Base-by-base conservation (phyloP, 2,113 vertebrate genomes). In the Cairina moschata region DNA sequence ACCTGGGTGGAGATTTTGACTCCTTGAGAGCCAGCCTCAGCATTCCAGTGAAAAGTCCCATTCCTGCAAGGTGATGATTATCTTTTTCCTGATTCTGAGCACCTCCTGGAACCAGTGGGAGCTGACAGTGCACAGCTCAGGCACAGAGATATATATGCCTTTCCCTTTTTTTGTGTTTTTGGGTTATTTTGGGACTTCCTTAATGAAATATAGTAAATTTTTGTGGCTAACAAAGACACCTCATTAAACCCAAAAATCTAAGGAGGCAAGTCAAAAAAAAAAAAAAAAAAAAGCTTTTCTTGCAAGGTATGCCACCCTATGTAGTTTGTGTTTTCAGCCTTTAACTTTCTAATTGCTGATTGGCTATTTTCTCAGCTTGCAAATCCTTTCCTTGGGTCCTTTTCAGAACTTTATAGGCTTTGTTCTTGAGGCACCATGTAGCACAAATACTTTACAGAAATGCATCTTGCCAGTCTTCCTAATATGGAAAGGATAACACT, bases 1-100 rank as follows among this genome's bases (percentile, higher is more conserved):
- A 92, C 42, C 79, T 83, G 91, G 88, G 88, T 93, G 83, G 88
- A 91, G 93, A 91, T 5, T 89, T 74, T 93, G 93, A 89, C 78
- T 96, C 60, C 92, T 96, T 95, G 85, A 96, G 96, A 96, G 80
- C 29, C 83, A 95, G 21, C 65, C 76, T 96, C 94, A 96, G 93
- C 88, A 95, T 95, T 96, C 86, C 85, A 93, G 86, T 26, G 55
- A 44, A 94, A 96, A 92, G 56, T 72, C 42, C 95, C 69, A 65
- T 86, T 96, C 90, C 32, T 84, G 52, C 2, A 1, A 78, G 56
- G 36, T 72, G 85, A 93, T 96, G 60, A 75, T 91, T 90, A 93
- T 94, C 86, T 91, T 78, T 58, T 95, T 95, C 83, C 88, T 95
- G 38, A 80, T 78, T 71, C 63, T 54, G 36, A 71, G 42, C 44